These are phyloP conservation scores for Pelusios castaneus DNA, from an alignment of 2,113 vertebrate genomes.

Conservation along the genomic window DNA sequence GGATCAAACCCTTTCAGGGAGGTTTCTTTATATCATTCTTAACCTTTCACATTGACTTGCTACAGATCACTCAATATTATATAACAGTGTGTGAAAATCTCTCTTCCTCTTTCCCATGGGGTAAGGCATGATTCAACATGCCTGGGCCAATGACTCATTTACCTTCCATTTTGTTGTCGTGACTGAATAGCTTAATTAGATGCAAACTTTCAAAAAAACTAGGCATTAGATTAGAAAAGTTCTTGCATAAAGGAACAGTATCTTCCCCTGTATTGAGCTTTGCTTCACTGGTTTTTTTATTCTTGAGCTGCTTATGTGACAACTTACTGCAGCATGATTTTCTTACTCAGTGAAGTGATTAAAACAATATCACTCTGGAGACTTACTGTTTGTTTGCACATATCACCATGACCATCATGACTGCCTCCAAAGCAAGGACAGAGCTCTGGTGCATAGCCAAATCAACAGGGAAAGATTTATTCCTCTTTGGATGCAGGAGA, in stretches of 20 bases:
- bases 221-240: neutral
- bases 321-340: neutral
- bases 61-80: neutral
- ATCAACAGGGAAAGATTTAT: neutral
- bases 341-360: constrained; percentile 35
- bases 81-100: neutral
- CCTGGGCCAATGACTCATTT: neutral
- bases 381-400: neutral
- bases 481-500: constrained; percentile 14
- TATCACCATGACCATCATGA: neutral
- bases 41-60: neutral
- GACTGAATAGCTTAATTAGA: neutral
- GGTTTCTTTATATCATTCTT: neutral
- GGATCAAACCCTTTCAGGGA: neutral
- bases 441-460: neutral
- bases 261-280: neutral
- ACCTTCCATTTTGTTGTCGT: neutral
- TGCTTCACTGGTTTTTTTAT: constrained; percentile 34
- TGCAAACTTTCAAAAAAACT: neutral
- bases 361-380: neutral
- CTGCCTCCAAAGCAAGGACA: constrained; percentile 14
- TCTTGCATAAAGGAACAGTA: neutral
- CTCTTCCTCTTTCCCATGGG: neutral
- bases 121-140: accelerated
- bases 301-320: neutral